A percentile compares a stretch with the other conserved stretches of the same genome.
Evolutionary conservation across 2,888 invertebrate genomes (phyloP).

Genomic region (Phengaris arion): DNA sequence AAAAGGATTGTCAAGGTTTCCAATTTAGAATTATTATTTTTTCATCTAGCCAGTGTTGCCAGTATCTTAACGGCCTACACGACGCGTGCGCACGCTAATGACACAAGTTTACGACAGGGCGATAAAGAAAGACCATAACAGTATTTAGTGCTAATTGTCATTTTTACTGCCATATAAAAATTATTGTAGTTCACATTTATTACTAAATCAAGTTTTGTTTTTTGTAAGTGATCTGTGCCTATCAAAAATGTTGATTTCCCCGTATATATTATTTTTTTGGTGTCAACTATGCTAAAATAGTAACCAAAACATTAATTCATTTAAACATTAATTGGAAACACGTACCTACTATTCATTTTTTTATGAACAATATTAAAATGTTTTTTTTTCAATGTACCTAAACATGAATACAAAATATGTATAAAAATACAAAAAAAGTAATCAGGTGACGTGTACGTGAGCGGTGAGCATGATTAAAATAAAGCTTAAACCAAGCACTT

Average conservation of each 20-base stretch:
- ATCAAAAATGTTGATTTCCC: background rate
- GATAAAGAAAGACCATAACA: constrained; percentile 61
- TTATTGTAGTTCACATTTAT: constrained; percentile 37
- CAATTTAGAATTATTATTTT: background rate
- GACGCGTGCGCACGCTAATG: constrained; percentile 69
- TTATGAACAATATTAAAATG: too few relatives aligned
- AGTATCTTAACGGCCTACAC: constrained; percentile 43
- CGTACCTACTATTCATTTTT: too few relatives aligned
- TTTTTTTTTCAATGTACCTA: too few relatives aligned
- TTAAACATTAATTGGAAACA: too few relatives aligned
- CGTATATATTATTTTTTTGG: background rate
- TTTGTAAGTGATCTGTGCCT: constrained; percentile 25
- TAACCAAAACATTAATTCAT: too few relatives aligned
- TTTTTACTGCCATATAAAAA: constrained; percentile 52
- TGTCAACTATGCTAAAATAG: background rate
- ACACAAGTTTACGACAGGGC: constrained; percentile 56
- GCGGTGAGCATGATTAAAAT: too few relatives aligned
- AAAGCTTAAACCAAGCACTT: background rate
- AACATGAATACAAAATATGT: too few relatives aligned
- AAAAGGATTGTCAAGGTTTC: too few relatives aligned
- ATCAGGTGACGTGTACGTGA: too few relatives aligned
- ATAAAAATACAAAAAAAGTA: too few relatives aligned
- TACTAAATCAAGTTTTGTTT: constrained; percentile 26
- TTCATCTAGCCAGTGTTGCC: constrained; percentile 41
- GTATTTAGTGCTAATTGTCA: constrained; percentile 67